Conservation (phyloP, 2,797 vertebrate genomes). For the Macroramphosus scolopax region DNA sequence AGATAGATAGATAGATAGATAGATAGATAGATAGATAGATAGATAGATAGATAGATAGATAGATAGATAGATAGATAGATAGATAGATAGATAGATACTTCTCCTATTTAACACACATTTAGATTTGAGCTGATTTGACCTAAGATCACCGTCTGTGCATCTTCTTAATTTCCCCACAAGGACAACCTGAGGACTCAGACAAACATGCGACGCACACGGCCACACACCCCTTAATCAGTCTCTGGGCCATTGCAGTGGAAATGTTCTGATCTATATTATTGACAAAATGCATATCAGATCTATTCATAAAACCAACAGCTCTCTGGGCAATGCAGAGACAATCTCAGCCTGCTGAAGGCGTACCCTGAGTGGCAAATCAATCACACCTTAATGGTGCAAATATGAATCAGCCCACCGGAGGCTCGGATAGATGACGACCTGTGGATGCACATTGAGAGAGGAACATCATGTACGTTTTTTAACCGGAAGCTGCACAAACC, state of each 20-base stretch:
- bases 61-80: no score
- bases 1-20: no score
- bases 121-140: no score
- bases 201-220: background rate
- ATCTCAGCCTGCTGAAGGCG: constrained; percentile 40
- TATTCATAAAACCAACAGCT: constrained; percentile 65
- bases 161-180: constrained; percentile 1
- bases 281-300: constrained; percentile 64
- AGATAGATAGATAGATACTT: no score
- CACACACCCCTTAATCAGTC: constrained; percentile 18
- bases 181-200: background rate
- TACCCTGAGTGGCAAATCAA: constrained; percentile 62
- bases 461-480: constrained; percentile 27
- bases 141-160: background rate
- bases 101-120: no score
- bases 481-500: constrained; percentile 26
- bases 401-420: constrained; percentile 61
- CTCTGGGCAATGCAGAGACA: constrained; percentile 35
- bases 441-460: constrained; percentile 39
- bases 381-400: constrained; percentile 71
- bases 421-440: constrained; percentile 34
- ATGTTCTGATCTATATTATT: constrained; percentile 62
- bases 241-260: constrained; percentile 26
- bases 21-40: no score
- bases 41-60: no score